These are phyloP conservation scores for Henricia sp. DNA, from an alignment of 53 echinoderm and acorn worm genomes.

Conservation along the genomic window DNA sequence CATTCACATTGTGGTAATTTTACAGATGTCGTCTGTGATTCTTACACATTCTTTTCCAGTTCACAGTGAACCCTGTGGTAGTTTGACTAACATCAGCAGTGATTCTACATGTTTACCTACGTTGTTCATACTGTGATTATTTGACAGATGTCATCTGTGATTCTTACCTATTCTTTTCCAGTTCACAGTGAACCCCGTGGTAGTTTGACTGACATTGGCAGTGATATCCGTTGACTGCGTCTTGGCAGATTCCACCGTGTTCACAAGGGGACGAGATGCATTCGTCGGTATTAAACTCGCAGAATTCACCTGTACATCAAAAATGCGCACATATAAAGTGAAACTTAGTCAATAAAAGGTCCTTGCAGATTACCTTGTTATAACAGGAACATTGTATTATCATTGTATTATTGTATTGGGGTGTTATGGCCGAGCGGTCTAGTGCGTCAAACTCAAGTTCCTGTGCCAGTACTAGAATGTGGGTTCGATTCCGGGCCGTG, in stretches of 20 bases:
- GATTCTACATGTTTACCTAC: neutral
- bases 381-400: too few species aligned
- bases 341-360: too few species aligned
- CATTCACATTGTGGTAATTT: too few species aligned
- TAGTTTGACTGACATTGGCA: constrained; percentile 32
- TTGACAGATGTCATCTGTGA: constrained; percentile 11
- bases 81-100: neutral
- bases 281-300: constrained; percentile 65
- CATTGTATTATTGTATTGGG: too few species aligned
- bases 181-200: constrained; percentile 31
- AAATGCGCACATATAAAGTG: neutral
- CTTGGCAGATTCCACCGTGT: constrained; percentile 17
- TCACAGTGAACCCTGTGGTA: neutral
- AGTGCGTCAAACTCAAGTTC: too few species aligned
- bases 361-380: too few species aligned
- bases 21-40: too few species aligned
- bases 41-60: neutral
- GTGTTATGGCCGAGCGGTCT: too few species aligned
- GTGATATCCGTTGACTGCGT: constrained; percentile 17
- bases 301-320: constrained; percentile 46
- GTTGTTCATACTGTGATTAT: neutral
- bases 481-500: too few species aligned
- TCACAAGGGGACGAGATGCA: constrained; percentile 44
- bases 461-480: too few species aligned
- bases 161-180: constrained; percentile 41